Conservation (phyloP, 30 jellyfish, hydroid and myxozoan species). For the Hydractinia symbiolongicarpus region DNA sequence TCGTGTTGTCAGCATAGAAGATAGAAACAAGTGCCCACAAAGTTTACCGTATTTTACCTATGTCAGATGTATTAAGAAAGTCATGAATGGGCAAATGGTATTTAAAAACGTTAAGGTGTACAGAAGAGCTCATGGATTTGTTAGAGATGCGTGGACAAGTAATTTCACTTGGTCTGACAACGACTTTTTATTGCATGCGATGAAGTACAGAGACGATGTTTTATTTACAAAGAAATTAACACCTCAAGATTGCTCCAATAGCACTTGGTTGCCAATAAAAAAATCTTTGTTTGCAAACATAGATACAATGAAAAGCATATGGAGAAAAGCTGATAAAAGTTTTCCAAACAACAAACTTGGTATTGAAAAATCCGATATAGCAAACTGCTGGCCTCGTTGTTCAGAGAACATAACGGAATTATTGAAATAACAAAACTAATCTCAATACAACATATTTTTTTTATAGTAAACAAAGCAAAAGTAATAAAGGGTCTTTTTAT, state of each 20-base stretch:
- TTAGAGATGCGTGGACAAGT: constrained; percentile 27
- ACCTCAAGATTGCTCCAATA: background rate
- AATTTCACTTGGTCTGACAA: constrained; percentile 22
- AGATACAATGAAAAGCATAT: background rate
- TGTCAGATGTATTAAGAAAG: constrained; percentile 1
- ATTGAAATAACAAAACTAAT: background rate
- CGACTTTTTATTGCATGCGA: constrained; percentile 21
- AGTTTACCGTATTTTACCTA: background rate
- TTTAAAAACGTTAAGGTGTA: background rate
- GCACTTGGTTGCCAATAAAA: constrained; percentile 22
- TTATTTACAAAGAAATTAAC: constrained; percentile 6
- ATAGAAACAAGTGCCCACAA: background rate
- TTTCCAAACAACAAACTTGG: background rate
- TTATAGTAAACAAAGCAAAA: no score
- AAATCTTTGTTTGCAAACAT: background rate
- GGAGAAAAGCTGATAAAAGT: constrained; percentile 1
- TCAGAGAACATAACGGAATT: background rate
- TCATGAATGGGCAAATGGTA: background rate
- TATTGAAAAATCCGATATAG: background rate
- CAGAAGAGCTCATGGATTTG: constrained; percentile 17
- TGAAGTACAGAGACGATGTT: constrained; percentile 18
- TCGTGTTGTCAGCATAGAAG: background rate
- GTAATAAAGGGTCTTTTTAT: no score
- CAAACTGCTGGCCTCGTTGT: constrained; percentile 26
- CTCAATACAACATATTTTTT: no score